Evolutionary conservation across 2,888 invertebrate species (phyloP).

Genomic region (Sympetrum striolatum): DNA sequence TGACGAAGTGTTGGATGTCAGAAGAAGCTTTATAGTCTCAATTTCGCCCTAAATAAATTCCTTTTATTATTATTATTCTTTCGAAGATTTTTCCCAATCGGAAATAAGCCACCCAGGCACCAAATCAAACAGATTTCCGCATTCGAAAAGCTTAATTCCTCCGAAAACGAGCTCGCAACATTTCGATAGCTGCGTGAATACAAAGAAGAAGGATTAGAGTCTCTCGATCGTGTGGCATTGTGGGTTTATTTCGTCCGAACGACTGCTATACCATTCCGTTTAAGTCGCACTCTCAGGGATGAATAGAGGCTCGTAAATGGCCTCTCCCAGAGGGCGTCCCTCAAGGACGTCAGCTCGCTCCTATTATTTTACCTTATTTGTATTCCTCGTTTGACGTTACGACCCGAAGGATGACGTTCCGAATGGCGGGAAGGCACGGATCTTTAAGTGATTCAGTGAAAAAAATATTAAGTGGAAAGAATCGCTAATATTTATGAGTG

Average conservation of each 20-base stretch:
- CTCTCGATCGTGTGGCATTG: neutral
- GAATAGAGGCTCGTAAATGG: too few species aligned
- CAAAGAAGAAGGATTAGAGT: neutral
- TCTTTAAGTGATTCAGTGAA: slow-evolving; percentile 27
- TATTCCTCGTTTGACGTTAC: slow-evolving; percentile 40
- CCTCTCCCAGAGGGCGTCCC: neutral
- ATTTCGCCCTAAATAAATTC: too few species aligned
- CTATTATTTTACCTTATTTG: slow-evolving; percentile 40
- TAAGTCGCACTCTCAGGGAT: too few species aligned
- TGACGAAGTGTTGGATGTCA: too few species aligned
- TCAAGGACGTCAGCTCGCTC: slow-evolving; percentile 41
- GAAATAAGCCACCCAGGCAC: too few species aligned
- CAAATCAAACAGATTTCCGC: too few species aligned
- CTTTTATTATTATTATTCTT: too few species aligned
- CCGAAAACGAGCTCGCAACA: neutral
- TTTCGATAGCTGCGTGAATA: neutral
- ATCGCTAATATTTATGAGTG: slow-evolving; percentile 42
- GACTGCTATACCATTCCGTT: too few species aligned
- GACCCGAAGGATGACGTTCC: slow-evolving; percentile 24
- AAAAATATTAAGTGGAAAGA: slow-evolving; percentile 34
- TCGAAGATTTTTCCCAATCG: too few species aligned
- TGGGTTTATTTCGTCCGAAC: too few species aligned
- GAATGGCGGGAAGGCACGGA: slow-evolving; percentile 34
- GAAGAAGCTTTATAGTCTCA: too few species aligned
- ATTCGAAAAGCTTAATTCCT: neutral